A percentile compares a stretch with the other conserved stretches of the same genome.
Evolutionary conservation across 2,888 invertebrate genomes (phyloP).

Genomic region (Iselma pallidipennis): DNA sequence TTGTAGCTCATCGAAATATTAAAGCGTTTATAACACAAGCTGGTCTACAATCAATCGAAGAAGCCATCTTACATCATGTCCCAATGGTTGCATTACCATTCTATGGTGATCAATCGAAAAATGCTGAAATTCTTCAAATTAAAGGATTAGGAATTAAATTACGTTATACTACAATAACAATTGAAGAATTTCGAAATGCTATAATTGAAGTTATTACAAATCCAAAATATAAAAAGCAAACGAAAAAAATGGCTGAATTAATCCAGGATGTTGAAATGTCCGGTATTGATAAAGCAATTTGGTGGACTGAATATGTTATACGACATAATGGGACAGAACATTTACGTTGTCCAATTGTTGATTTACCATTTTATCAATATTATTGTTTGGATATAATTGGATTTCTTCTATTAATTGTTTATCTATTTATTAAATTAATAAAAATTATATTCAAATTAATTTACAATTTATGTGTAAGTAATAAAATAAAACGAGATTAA

Average conservation of each 20-base stretch:
- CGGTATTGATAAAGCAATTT: conserved; percentile 40
- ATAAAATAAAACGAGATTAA: conserved; percentile 2
- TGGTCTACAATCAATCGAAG: conserved; percentile 35
- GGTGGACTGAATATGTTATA: conserved; percentile 45
- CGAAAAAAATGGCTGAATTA: conserved; percentile 23
- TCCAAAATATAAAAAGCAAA: conserved; percentile 34
- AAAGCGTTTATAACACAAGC: conserved; percentile 35
- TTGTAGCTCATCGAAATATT: conserved; percentile 22
- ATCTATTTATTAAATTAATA: not conserved
- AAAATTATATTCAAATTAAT: not conserved
- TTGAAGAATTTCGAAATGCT: conserved; percentile 31
- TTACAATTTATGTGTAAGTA: not conserved
- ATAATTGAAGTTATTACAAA: conserved; percentile 41
- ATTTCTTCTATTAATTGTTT: conserved; percentile 10
- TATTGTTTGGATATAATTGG: conserved; percentile 37
- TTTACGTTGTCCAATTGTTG: conserved; percentile 28
- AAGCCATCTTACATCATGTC: conserved; percentile 32
- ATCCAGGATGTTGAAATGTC: conserved; percentile 35
- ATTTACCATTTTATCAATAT: conserved; percentile 35
- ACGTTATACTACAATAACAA: conserved; percentile 26
- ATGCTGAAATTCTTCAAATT: conserved; percentile 32
- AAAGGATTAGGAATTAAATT: conserved; percentile 33
- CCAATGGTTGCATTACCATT: conserved; percentile 37
- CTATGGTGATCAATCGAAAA: conserved; percentile 34
- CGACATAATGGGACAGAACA: conserved; percentile 39